Evolutionary conservation across 2,113 vertebrate species (phyloP), one percentile per base, ranked within the genome.

Genomic region (Archocentrus centrarchus): DNA sequence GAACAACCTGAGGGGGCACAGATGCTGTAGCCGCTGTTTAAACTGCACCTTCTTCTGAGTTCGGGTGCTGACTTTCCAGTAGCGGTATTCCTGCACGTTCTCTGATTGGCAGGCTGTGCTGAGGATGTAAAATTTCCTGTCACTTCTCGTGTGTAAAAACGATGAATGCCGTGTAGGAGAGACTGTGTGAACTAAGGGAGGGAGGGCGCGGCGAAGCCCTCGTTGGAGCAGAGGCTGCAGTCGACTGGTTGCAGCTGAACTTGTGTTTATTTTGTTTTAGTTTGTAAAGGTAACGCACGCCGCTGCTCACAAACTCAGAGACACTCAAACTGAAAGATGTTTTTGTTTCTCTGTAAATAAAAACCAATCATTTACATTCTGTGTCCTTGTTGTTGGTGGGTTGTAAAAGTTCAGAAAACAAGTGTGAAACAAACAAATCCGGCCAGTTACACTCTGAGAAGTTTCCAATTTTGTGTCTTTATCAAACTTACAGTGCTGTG

Each of bases 281-380:
- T 39, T 76, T 76, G 32, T 76, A 76, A 39, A 59, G 55, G 22
- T 39, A 39, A 10, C 53, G 15, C 66, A 32, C 20, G 15, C 53
- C 30, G 11, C 50, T 22, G 70, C 13, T 75, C 0, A n/a, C 30
- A 55, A 7, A 6, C 11, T 57, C 13, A 10, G 35, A 75, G 35
- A 75, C 32, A 14, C 75, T 57, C 24, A 2, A 2, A 76, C 47
- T 2, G 3, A 11, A 66, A 83, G 24, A 61, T 59, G 22, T 55
- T 32, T 39, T 44, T 77, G 22, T 55, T 32, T 39, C 35, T 73
- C 24, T 79, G 62, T 85, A 61, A 88, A 88, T 90, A 86, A 88
- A 85, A 0, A 11, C 1, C 1, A 13, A 11, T 20, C 2, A 2
- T 35, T 35, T 14, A 47, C 41, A 47, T 47, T 30, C 41, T 4